These are phyloP conservation scores for Alloscopus bannaensis DNA, from an alignment of 2,888 invertebrate species.

Conservation along the genomic window DNA sequence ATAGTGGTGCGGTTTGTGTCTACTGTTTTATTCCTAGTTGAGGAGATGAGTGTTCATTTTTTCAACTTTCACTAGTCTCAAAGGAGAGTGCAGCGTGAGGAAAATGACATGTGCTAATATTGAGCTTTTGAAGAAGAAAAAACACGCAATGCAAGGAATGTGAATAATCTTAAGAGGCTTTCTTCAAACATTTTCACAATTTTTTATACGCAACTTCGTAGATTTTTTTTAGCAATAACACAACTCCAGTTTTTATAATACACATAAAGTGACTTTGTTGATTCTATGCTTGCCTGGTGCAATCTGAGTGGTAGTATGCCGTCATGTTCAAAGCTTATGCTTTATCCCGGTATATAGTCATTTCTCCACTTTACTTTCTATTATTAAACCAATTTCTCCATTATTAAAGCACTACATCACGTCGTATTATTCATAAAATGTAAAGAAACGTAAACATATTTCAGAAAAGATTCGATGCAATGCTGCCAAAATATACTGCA, in stretches of 20 bases:
- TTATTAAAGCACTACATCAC: slow-evolving; percentile 1
- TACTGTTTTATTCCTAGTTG: slow-evolving; percentile 18
- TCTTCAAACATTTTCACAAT: slow-evolving; percentile 14
- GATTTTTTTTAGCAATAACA: too few species aligned
- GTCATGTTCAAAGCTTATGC: not conserved
- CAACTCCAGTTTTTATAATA: too few species aligned
- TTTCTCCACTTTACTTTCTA: not conserved
- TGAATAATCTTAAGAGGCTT: slow-evolving; percentile 31
- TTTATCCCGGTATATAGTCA: not conserved
- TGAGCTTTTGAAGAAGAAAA: slow-evolving; percentile 3
- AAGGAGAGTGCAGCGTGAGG: not conserved
- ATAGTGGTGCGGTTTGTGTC: too few species aligned
- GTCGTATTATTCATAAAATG: slow-evolving; percentile 1
- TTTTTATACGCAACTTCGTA: too few species aligned
- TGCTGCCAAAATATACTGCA: too few species aligned
- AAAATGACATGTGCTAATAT: slow-evolving; percentile 23
- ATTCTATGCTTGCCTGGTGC: too few species aligned
- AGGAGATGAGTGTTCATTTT: slow-evolving; percentile 1
- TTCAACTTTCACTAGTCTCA: not conserved
- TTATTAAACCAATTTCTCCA: not conserved
- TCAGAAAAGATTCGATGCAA: too few species aligned
- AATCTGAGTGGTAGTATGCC: too few species aligned
- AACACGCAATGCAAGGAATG: slow-evolving; percentile 15
- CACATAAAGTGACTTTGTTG: too few species aligned
- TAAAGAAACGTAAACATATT: too few species aligned